These are phyloP conservation scores for Cenopis cana DNA, from an alignment of 2,888 invertebrate species.

Conservation along the genomic window DNA sequence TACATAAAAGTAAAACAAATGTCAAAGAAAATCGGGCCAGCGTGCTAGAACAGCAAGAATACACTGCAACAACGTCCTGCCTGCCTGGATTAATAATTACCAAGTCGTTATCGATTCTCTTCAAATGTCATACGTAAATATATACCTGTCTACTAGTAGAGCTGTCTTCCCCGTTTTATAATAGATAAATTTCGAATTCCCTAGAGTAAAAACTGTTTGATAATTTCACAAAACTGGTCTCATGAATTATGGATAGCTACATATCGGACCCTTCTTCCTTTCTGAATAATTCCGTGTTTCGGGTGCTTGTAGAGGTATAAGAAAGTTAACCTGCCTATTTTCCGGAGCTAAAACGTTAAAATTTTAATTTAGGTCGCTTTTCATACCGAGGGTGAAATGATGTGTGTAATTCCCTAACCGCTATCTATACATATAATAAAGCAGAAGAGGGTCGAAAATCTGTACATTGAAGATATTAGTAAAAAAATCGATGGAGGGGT, in stretches of 20 bases:
- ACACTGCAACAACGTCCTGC: constrained; percentile 8
- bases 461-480: too few species aligned
- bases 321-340: constrained; percentile 62
- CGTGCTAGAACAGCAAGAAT: constrained; percentile 28
- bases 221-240: constrained; percentile 50
- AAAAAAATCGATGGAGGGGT: too few species aligned
- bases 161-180: background rate
- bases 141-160: background rate
- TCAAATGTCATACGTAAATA: background rate
- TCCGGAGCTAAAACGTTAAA: constrained; percentile 64
- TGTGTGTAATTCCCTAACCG: constrained; percentile 13
- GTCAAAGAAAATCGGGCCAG: constrained; percentile 18
- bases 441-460: too few species aligned
- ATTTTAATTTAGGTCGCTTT: constrained; percentile 70
- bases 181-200: constrained; percentile 17
- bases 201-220: constrained; percentile 32
- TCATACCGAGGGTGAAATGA: constrained; percentile 23
- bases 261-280: constrained; percentile 69
- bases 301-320: constrained; percentile 69
- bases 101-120: constrained; percentile 22
- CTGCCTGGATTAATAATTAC: constrained; percentile 23
- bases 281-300: constrained; percentile 74
- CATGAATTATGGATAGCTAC: constrained; percentile 64
- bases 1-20: background rate
- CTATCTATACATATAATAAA: background rate